These are phyloP conservation scores for Drosophila anceps DNA, from an alignment of 2,888 invertebrate genomes.

Conservation along the genomic window DNA sequence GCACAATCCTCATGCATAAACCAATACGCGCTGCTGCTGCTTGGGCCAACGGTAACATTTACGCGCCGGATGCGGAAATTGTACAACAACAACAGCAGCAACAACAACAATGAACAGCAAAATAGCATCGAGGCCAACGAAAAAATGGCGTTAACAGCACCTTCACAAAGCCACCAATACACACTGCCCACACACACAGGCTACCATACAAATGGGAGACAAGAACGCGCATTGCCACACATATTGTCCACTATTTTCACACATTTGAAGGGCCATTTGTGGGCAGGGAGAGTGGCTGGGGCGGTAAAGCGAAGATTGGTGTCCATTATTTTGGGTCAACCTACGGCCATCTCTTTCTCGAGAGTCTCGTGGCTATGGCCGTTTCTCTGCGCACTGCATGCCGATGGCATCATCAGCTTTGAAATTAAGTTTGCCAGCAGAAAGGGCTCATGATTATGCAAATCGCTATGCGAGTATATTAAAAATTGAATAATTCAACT, in stretches of 20 bases:
- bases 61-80: constrained; percentile 82
- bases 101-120: constrained; percentile 79
- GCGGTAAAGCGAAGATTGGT: constrained; percentile 57
- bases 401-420: constrained; percentile 60
- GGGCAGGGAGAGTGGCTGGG: background rate
- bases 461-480: constrained; percentile 43
- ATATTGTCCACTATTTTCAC: constrained; percentile 81
- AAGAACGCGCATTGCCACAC: constrained; percentile 61
- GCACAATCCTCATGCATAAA: constrained; percentile 74
- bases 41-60: constrained; percentile 54
- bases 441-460: constrained; percentile 62
- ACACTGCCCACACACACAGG: constrained; percentile 18
- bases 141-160: constrained; percentile 72
- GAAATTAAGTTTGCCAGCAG: constrained; percentile 46
- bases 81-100: constrained; percentile 68
- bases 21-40: constrained; percentile 69
- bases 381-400: constrained; percentile 38
- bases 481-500: constrained; percentile 45
- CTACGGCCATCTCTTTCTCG: constrained; percentile 50
- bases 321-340: constrained; percentile 72
- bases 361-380: constrained; percentile 23
- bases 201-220: constrained; percentile 54
- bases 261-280: constrained; percentile 64
- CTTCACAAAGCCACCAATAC: constrained; percentile 48
- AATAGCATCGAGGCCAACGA: constrained; percentile 69